These are phyloP conservation scores for Cotesia typhae DNA, from an alignment of 1,140 invertebrate genomes.

Conservation along the genomic window DNA sequence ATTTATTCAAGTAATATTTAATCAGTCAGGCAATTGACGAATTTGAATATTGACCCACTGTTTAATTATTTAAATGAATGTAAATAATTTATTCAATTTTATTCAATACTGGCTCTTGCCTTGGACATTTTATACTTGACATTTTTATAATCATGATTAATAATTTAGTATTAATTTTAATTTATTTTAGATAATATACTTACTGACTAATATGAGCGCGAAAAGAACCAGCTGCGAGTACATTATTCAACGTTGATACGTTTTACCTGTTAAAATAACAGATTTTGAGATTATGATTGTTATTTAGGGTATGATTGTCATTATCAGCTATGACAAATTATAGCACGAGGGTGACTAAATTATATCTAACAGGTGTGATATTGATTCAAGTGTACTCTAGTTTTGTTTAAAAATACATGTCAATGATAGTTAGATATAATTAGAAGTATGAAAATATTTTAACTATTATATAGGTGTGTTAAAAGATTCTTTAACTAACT, in stretches of 20 bases:
- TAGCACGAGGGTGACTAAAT: background rate
- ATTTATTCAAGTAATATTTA: conserved; percentile 9
- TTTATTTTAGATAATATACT: background rate
- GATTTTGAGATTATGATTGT: background rate
- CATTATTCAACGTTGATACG: background rate
- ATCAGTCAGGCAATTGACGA: too few relatives aligned
- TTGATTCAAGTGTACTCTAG: conserved; percentile 9
- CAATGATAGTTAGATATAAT: conserved; percentile 2
- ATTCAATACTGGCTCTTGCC: too few relatives aligned
- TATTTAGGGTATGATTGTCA: background rate
- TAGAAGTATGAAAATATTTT: background rate
- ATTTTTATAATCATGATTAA: too few relatives aligned
- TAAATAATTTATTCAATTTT: too few relatives aligned
- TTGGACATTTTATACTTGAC: too few relatives aligned
- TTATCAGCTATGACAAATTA: background rate
- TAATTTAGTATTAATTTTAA: too few relatives aligned
- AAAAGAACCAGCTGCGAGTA: background rate
- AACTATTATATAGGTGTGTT: too few relatives aligned
- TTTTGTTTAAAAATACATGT: background rate
- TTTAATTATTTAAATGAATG: background rate
- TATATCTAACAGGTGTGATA: conserved; percentile 30
- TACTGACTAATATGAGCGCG: conserved; percentile 1
- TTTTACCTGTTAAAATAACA: background rate
- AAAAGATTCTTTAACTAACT: too few relatives aligned
- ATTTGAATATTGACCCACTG: background rate